Evolutionary conservation across 2,888 invertebrate genomes (phyloP).

Genomic region (Thera britannica): DNA sequence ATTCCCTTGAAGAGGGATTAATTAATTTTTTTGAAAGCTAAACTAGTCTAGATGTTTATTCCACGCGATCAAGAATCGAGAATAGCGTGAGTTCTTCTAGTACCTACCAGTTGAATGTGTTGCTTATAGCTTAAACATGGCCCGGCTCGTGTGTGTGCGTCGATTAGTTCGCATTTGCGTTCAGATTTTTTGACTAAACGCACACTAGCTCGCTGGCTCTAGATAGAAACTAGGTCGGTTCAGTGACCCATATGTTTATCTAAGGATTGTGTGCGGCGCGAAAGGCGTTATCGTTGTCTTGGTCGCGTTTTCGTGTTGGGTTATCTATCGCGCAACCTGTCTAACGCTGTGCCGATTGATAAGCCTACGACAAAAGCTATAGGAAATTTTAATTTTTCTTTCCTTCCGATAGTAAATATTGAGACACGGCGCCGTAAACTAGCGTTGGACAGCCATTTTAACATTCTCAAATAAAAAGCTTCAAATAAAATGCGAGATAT

Average conservation of each 20-base stretch:
- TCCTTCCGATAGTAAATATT: not conserved
- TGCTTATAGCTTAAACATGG: conserved; percentile 23
- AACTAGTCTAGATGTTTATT: too few species aligned
- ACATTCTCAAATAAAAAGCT: not conserved
- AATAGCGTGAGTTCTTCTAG: conserved; percentile 46
- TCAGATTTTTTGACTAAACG: conserved; percentile 70
- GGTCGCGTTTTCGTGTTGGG: conserved; percentile 74
- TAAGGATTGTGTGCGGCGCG: conserved; percentile 75
- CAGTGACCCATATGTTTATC: conserved; percentile 85
- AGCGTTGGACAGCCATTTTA: not conserved
- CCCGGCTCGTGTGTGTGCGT: conserved; percentile 49
- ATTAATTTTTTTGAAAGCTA: too few species aligned
- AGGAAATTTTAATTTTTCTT: not conserved
- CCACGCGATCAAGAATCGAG: conserved; percentile 31
- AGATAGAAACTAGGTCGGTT: conserved; percentile 80
- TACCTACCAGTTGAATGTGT: conserved; percentile 24
- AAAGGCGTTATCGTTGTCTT: conserved; percentile 71
- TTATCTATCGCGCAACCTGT: conserved; percentile 80
- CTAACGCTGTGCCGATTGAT: conserved; percentile 57
- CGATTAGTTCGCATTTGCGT: conserved; percentile 55
- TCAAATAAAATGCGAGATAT: not conserved
- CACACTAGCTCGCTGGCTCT: conserved; percentile 59
- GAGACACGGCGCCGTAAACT: not conserved
- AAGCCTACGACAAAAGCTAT: conserved; percentile 14
- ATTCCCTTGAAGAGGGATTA: too few species aligned